A percentile compares a stretch with the other conserved stretches of the same genome.
Conservation (phyloP, 2,797 vertebrate genomes). For the Cuculus canorus region DNA sequence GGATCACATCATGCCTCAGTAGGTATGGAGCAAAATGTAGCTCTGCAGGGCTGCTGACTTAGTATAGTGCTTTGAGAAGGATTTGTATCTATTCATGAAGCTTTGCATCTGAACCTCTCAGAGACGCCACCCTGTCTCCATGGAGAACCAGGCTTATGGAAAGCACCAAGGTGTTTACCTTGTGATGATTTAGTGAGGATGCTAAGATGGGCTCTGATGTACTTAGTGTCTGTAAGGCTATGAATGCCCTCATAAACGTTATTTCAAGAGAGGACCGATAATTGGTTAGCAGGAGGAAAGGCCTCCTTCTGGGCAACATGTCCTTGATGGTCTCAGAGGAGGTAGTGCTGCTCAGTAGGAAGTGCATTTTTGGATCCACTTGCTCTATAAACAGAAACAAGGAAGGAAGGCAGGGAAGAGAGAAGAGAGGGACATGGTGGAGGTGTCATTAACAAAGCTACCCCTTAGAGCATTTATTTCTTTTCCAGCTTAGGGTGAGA, state of each 20-base stretch:
- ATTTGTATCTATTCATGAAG: neutral
- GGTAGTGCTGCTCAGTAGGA: neutral
- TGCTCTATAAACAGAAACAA: slow-evolving; percentile 42
- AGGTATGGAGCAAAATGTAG: neutral
- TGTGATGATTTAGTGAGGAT: neutral
- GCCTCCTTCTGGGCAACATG: neutral
- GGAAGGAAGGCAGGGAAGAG: slow-evolving; percentile 11
- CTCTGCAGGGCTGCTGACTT: neutral
- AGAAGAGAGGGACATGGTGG: neutral
- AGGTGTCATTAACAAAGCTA: neutral
- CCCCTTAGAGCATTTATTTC: neutral
- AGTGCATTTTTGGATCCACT: slow-evolving; percentile 6
- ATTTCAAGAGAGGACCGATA: neutral
- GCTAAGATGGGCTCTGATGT: neutral
- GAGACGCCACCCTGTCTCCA: neutral
- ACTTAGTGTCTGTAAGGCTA: rapidly evolving
- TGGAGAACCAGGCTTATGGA: neutral
- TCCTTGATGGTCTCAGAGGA: slow-evolving; percentile 4
- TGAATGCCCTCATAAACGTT: neutral
- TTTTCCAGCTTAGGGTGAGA: neutral
- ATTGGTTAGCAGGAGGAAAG: neutral
- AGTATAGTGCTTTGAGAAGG: rapidly evolving
- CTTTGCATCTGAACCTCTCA: neutral
- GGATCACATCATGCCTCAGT: neutral
- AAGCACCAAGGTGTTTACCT: neutral